Evolutionary conservation across 2,113 vertebrate genomes (phyloP).

Genomic region (Campylorhamphus procurvoides): DNA sequence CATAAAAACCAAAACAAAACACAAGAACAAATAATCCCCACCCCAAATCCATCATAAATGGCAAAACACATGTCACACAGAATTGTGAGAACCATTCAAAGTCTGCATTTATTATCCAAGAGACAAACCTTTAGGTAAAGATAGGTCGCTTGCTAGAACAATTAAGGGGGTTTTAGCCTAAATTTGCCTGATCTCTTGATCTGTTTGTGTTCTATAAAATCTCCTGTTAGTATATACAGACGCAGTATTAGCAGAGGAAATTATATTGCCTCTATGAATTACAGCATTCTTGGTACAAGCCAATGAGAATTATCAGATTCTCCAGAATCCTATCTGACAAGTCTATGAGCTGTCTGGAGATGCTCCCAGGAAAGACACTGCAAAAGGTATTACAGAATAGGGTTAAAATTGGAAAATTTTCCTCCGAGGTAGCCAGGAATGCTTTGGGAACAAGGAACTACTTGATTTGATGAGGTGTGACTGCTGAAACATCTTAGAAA

Average conservation of each 20-base stretch:
- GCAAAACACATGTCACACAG: constrained; percentile 6
- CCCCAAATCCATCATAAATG: not conserved
- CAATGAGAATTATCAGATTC: not conserved
- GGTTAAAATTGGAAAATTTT: not conserved
- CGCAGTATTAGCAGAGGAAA: constrained; percentile 26
- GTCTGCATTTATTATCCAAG: constrained; percentile 40
- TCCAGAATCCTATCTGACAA: not conserved
- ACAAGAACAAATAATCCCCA: not conserved
- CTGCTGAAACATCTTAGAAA: not conserved
- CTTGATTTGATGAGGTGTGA: not conserved
- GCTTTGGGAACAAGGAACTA: not conserved
- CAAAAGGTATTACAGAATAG: not conserved
- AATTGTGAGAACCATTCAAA: not conserved
- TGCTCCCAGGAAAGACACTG: not conserved
- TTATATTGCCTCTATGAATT: constrained; percentile 24
- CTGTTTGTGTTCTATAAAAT: constrained; percentile 49
- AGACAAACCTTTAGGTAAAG: constrained; percentile 60
- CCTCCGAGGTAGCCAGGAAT: not conserved
- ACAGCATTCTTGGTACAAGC: constrained; percentile 10
- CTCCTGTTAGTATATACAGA: constrained; percentile 31
- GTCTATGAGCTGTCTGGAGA: not conserved
- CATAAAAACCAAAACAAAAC: not conserved
- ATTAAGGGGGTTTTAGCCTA: constrained; percentile 60
- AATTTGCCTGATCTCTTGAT: constrained; percentile 66
- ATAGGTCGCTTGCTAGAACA: constrained; percentile 51